Evolutionary conservation across 1,140 invertebrate genomes (phyloP).

Genomic region (Choristoneura fumiferana): DNA sequence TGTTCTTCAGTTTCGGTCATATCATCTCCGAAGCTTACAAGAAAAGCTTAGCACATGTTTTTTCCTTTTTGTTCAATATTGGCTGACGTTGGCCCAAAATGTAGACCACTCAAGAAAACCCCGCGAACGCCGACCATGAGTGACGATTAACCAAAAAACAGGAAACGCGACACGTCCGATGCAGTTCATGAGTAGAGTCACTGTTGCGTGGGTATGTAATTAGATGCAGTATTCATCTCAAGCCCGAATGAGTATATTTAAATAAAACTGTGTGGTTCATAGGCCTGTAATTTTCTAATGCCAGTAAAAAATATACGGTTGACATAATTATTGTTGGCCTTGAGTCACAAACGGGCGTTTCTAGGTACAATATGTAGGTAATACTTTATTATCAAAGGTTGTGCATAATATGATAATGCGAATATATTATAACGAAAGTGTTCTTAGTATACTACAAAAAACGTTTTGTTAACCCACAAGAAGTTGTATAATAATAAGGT

Average conservation of each 20-base stretch:
- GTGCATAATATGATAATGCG: neutral
- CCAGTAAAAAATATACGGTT: conserved; percentile 12
- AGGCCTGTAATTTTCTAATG: conserved; percentile 4
- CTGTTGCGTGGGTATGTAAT: conserved; percentile 6
- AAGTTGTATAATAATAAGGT: too few species aligned
- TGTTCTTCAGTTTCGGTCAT: too few species aligned
- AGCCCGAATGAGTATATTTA: conserved; percentile 6
- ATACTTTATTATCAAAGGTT: neutral
- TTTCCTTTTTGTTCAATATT: too few species aligned
- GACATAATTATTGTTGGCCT: conserved; percentile 12
- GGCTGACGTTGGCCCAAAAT: too few species aligned
- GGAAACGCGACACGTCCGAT: neutral
- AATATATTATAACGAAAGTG: too few species aligned
- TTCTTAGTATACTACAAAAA: too few species aligned
- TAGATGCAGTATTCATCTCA: conserved; percentile 13
- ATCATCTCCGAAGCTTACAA: too few species aligned
- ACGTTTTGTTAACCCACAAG: too few species aligned
- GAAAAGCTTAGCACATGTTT: too few species aligned
- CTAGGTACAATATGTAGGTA: conserved; percentile 1
- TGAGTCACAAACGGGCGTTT: neutral
- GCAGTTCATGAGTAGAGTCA: neutral
- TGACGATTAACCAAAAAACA: too few species aligned
- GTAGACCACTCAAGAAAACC: too few species aligned
- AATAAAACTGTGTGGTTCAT: neutral
- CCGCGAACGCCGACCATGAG: too few species aligned